phyloP scores from a whole-genome alignment of 2,797 vertebrate genomes.

The Poecilia gillii region DNA sequence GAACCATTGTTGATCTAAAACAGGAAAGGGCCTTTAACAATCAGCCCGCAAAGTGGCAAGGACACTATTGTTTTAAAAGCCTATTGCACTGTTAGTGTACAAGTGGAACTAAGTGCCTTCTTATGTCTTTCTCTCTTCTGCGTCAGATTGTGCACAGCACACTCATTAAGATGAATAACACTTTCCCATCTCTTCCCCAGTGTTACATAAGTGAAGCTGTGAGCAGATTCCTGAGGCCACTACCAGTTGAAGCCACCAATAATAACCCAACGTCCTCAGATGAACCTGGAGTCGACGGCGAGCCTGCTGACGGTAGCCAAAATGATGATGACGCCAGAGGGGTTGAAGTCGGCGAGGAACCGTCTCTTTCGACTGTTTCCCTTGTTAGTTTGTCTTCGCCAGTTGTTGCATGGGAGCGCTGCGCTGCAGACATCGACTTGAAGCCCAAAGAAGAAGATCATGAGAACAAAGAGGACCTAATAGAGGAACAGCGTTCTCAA shows the following conservation, averaged over 20 bases:
- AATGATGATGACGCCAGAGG: background rate
- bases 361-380: background rate
- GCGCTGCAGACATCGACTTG: constrained; percentile 17
- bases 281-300: constrained; percentile 20
- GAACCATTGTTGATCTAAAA: constrained; percentile 27
- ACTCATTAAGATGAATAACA: background rate
- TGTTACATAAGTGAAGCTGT: constrained; percentile 73
- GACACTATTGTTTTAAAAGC: constrained; percentile 15
- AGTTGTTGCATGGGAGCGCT: constrained; percentile 40
- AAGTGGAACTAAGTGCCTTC: background rate
- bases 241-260: constrained; percentile 4
- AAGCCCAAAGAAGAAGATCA: constrained; percentile 11
- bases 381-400: constrained; percentile 4
- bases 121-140: background rate
- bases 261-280: constrained; percentile 29
- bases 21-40: constrained; percentile 42
- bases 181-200: constrained; percentile 56
- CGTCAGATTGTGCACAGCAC: background rate
- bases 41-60: constrained; percentile 13
- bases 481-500: constrained; percentile 6
- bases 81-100: constrained; percentile 9
- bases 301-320: background rate
- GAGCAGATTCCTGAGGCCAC: constrained; percentile 70
- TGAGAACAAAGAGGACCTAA: background rate
- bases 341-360: constrained; percentile 23